phyloP scores from a whole-genome alignment of 2,888 invertebrate genomes.

The Gymnosoma rotundatum region DNA sequence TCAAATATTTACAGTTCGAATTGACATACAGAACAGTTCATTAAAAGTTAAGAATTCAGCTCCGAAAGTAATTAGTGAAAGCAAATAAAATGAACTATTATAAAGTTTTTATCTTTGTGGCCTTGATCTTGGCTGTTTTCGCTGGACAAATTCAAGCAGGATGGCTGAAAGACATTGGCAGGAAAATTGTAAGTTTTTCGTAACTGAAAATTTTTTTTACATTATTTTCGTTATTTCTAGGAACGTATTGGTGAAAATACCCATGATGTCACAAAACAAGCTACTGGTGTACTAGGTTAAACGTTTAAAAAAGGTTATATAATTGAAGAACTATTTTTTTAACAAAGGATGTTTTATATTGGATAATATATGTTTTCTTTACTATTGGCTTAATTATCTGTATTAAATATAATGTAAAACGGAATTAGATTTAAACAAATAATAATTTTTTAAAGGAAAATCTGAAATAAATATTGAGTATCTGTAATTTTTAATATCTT shows the following conservation, averaged over 20 bases:
- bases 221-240: constrained; percentile 43
- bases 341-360: too few relatives aligned
- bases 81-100: constrained; percentile 71
- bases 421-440: too few relatives aligned
- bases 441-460: too few relatives aligned
- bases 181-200: constrained; percentile 71
- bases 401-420: too few relatives aligned
- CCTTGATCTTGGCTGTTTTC: constrained; percentile 68
- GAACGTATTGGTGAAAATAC: constrained; percentile 73
- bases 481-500: too few relatives aligned
- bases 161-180: constrained; percentile 73
- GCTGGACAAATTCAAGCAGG: constrained; percentile 70
- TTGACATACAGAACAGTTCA: neutral
- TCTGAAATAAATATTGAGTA: too few relatives aligned
- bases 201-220: neutral
- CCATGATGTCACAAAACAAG: constrained; percentile 73
- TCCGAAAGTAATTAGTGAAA: neutral
- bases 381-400: too few relatives aligned
- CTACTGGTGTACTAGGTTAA: constrained; percentile 71
- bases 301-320: too few relatives aligned
- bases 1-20: neutral
- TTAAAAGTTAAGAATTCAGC: neutral
- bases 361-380: too few relatives aligned
- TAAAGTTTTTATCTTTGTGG: constrained; percentile 71
- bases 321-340: too few relatives aligned